These are phyloP conservation scores for Hemibagrus guttatus DNA, from an alignment of 2,797 vertebrate species.

Conservation along the genomic window DNA sequence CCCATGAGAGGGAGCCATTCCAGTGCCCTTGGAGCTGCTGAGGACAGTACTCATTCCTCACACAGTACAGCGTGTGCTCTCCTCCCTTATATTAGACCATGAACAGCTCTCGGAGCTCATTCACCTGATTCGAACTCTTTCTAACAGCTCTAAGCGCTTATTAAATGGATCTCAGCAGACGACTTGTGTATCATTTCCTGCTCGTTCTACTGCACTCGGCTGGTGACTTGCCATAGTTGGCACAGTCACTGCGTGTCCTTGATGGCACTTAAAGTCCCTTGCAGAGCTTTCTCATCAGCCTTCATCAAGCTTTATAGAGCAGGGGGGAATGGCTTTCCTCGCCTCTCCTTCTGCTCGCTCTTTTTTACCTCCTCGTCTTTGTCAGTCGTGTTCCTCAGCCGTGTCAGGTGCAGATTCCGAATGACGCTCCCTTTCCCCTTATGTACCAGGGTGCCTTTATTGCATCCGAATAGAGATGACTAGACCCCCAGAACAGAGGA, in stretches of 20 bases:
- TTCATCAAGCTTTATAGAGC: constrained; percentile 47
- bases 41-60: constrained; percentile 12
- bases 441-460: constrained; percentile 4
- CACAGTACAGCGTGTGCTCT: constrained; percentile 29
- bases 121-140: constrained; percentile 47
- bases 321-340: constrained; percentile 36
- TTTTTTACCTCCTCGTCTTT: constrained; percentile 14
- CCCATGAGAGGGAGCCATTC: constrained; percentile 3
- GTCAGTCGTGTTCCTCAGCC: constrained; percentile 11
- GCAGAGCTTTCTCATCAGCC: constrained; percentile 42
- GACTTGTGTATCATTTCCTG: constrained; percentile 47
- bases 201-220: constrained; percentile 30
- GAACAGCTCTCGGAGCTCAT: constrained; percentile 48
- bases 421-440: background rate
- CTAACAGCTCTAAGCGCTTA: constrained; percentile 43
- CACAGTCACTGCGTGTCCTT: constrained; percentile 31
- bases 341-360: constrained; percentile 31
- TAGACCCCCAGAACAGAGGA: background rate
- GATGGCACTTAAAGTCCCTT: constrained; percentile 45
- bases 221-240: constrained; percentile 44
- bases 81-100: constrained; percentile 30
- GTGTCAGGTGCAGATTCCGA: constrained; percentile 23
- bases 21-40: constrained; percentile 8
- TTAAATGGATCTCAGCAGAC: constrained; percentile 52
- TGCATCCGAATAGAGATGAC: constrained; percentile 5